Evolutionary conservation across 2,888 invertebrate species (phyloP).

Genomic region (Brassicogethes aeneus): DNA sequence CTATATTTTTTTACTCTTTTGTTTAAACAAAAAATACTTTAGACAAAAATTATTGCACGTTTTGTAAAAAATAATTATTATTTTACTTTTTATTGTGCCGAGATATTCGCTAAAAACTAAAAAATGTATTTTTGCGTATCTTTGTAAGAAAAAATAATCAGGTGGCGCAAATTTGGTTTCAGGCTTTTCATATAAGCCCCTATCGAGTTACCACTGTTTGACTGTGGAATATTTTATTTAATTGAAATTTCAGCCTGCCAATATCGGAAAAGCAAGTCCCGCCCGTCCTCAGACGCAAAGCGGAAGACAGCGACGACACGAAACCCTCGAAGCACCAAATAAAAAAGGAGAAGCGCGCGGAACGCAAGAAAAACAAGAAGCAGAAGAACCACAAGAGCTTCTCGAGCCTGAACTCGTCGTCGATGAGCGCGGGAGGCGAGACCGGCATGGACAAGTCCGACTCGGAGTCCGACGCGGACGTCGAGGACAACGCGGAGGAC

Average conservation of each 20-base stretch:
- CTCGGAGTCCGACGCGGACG: conserved; percentile 70
- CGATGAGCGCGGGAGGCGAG: conserved; percentile 18
- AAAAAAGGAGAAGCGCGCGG: conserved; percentile 54
- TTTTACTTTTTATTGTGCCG: too few relatives aligned
- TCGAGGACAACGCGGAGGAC: conserved; percentile 67
- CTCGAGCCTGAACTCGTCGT: conserved; percentile 1
- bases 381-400: conserved; percentile 28
- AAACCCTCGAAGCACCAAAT: conserved; percentile 56
- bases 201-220: too few relatives aligned
- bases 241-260: conserved; percentile 77
- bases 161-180: too few relatives aligned
- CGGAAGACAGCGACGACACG: conserved; percentile 44
- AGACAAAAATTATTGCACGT: too few relatives aligned
- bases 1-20: too few relatives aligned
- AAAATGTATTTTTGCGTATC: too few relatives aligned
- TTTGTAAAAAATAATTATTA: too few relatives aligned
- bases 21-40: too few relatives aligned
- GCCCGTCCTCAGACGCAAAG: conserved; percentile 47
- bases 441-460: conserved; percentile 47
- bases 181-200: too few relatives aligned
- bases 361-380: conserved; percentile 47
- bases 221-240: too few relatives aligned
- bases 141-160: too few relatives aligned
- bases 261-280: conserved; percentile 70
- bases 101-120: too few relatives aligned